These are phyloP conservation scores for Idaea biselata DNA, from an alignment of 2,888 invertebrate species.

Conservation along the genomic window DNA sequence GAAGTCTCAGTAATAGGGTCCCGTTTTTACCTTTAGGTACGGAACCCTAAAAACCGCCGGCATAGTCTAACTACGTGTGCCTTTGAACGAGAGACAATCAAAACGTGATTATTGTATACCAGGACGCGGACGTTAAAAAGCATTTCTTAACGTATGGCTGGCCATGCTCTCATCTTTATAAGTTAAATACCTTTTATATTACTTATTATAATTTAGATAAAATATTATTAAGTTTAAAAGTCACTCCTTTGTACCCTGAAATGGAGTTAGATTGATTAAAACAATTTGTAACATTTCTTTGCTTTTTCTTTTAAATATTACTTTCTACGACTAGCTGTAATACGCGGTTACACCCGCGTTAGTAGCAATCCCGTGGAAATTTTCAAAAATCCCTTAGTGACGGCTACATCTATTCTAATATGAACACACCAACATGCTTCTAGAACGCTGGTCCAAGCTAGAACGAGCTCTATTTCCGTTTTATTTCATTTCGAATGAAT, in stretches of 20 bases:
- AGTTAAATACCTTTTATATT: slow-evolving; percentile 33
- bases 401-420: no score
- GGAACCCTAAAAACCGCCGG: neutral
- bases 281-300: slow-evolving; percentile 33
- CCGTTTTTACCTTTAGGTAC: no score
- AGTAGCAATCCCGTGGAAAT: no score
- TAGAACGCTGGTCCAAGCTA: no score
- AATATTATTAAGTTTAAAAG: slow-evolving; percentile 34
- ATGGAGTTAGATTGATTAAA: slow-evolving; percentile 42
- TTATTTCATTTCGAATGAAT: no score
- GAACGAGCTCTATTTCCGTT: no score
- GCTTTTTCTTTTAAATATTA: slow-evolving; percentile 17
- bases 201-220: slow-evolving; percentile 34
- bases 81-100: neutral
- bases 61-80: neutral
- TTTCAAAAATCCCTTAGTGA: no score
- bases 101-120: neutral
- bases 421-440: no score
- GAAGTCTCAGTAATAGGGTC: no score
- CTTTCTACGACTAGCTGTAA: slow-evolving; percentile 2
- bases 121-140: neutral
- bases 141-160: slow-evolving; percentile 31
- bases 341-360: no score
- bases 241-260: slow-evolving; percentile 39
- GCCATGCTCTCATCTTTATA: slow-evolving; percentile 31